Base-by-base conservation (phyloP, 2,888 invertebrate genomes). In the Patella caerulea region DNA sequence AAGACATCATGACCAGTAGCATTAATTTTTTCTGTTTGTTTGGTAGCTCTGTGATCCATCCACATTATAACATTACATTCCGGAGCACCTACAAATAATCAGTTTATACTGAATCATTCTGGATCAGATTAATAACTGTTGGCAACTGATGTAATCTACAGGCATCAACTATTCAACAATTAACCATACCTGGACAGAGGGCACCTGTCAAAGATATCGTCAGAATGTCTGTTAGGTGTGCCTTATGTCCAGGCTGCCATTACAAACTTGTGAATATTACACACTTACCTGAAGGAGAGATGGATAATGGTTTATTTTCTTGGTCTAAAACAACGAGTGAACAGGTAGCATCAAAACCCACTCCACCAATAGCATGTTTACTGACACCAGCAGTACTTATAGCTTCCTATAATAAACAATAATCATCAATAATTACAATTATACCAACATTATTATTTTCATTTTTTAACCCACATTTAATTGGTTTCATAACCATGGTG, bases 331-430 rank as follows among this genome's bases (percentile, higher is more conserved):
- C 95, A 0, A 96, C 98, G 79, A 98, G 92, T 0, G 98, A 98
- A 91, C 98, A 98, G 15, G 98, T 98, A 19, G 98, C 98, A 93
- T 97, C 98, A 93, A 98, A 98, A 5, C 98, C 97, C 86, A 98
- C 94, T 19, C 97, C 97, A 65, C 79, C 81, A 34, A 92, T 83
- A 45, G 82, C 72, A 3, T 81, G 77, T 45, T 81, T 79, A 5
- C 81, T 72, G n/a, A 90, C 81, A 34, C 81, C 82, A 52, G 83
- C 78, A 12, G 75, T 73, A 17, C 71, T 45, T 53, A 87, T 54
- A 5, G 85, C 83, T 65, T 70, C 72, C 89, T 89, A 81, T 34
- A 82, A 80, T 52, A 75, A 73, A 74, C 15, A 69, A 34, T 52
- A 72, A n/a, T 52, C 45, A 45, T 45, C 45, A 45, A 9, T 45